A percentile compares a stretch with the other conserved stretches of the same genome.
phyloP scores from a whole-genome alignment of 2,888 invertebrate species.

The Cremastinae sp. region DNA sequence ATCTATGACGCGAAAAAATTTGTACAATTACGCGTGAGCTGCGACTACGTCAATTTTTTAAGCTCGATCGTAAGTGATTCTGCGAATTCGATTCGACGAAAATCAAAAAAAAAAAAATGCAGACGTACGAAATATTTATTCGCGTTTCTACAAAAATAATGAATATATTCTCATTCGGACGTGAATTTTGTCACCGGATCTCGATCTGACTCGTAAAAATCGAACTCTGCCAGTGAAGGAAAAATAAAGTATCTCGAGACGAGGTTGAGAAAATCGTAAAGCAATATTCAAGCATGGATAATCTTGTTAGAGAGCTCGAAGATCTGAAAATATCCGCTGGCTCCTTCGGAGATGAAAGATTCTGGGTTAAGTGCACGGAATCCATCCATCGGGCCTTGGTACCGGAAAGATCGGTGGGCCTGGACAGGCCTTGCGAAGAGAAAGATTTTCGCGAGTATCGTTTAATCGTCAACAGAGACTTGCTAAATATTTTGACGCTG shows the following conservation, averaged over 20 bases:
- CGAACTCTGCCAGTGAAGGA: not conserved
- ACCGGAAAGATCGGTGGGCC: constrained; percentile 67
- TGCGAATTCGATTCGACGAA: not conserved
- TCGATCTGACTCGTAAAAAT: constrained; percentile 1
- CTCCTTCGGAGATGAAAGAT: constrained; percentile 54
- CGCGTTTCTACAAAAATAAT: not conserved
- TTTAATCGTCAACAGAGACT: constrained; percentile 67
- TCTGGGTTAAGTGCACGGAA: constrained; percentile 69
- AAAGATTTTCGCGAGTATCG: constrained; percentile 74
- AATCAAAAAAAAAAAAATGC: constrained; percentile 16
- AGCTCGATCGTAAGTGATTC: not conserved
- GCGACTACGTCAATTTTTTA: too few species aligned
- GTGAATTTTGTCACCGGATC: constrained; percentile 5
- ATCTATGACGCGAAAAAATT: too few species aligned
- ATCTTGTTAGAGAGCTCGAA: constrained; percentile 68
- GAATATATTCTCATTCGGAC: constrained; percentile 1
- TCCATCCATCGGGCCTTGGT: constrained; percentile 68
- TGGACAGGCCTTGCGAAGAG: constrained; percentile 71
- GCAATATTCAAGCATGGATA: constrained; percentile 64
- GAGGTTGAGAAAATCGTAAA: not conserved
- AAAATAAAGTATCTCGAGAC: constrained; percentile 1
- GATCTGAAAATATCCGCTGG: constrained; percentile 67
- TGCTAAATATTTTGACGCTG: constrained; percentile 67
- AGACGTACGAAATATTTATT: not conserved
- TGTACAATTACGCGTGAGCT: too few species aligned